These are phyloP conservation scores for Plodia interpunctella DNA, from an alignment of 1,140 invertebrate species.

Conservation along the genomic window DNA sequence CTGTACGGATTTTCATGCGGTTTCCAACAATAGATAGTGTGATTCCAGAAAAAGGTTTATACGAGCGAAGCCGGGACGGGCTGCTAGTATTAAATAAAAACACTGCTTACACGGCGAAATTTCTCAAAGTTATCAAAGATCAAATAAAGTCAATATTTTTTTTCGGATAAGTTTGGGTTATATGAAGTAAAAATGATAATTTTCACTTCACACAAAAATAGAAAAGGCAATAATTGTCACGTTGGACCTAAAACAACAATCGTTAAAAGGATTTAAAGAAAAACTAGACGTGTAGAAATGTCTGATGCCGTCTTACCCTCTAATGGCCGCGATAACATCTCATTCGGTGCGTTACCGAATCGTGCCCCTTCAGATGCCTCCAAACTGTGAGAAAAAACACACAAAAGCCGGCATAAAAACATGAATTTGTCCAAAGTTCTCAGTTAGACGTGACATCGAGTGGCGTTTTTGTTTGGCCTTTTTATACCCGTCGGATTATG, in stretches of 20 bases:
- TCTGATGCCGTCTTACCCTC: slow-evolving; percentile 47
- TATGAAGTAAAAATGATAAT: neutral
- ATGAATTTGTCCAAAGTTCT: slow-evolving; percentile 62
- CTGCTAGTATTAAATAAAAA: too few relatives aligned
- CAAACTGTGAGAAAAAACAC: slow-evolving; percentile 71
- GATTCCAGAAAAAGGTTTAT: too few relatives aligned
- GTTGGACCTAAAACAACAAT: slow-evolving; percentile 54
- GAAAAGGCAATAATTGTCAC: slow-evolving; percentile 11
- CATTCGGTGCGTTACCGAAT: slow-evolving; percentile 58
- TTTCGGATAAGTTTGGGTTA: too few relatives aligned
- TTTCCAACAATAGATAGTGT: too few relatives aligned
- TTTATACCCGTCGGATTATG: slow-evolving; percentile 56
- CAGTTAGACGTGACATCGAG: slow-evolving; percentile 64
- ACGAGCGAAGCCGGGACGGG: too few relatives aligned
- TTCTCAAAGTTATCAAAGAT: too few relatives aligned
- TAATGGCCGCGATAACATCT: slow-evolving; percentile 70
- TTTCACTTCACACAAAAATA: neutral
- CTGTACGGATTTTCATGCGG: too few relatives aligned
- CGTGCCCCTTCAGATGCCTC: slow-evolving; percentile 63
- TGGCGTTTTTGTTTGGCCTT: slow-evolving; percentile 49
- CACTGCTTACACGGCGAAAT: too few relatives aligned
- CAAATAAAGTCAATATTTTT: too few relatives aligned
- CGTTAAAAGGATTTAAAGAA: slow-evolving; percentile 40
- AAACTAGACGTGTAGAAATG: slow-evolving; percentile 66
- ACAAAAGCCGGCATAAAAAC: slow-evolving; percentile 67